phyloP scores from a whole-genome alignment of 2,888 invertebrate genomes.

The Vannuccia rotundouncinata region DNA sequence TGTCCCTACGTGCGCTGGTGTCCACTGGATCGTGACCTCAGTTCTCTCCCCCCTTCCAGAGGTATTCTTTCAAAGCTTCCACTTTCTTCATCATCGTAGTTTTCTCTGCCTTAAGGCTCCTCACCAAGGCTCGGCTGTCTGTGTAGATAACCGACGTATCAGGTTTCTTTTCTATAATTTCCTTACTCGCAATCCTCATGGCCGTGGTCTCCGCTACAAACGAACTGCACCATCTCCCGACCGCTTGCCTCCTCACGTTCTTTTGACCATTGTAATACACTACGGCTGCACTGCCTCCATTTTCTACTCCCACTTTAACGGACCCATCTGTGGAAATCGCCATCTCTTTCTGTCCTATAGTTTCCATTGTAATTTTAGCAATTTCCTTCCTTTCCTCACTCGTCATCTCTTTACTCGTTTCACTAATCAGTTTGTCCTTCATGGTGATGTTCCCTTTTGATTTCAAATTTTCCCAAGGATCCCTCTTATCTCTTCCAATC shows the following conservation, averaged over 20 bases:
- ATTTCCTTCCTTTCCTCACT: too few relatives aligned
- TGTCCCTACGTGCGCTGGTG: slow-evolving; percentile 5
- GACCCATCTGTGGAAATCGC: background rate
- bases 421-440: too few relatives aligned
- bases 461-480: too few relatives aligned
- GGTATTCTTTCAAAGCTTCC: background rate
- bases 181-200: background rate
- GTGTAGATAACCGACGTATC: background rate
- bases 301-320: background rate
- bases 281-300: background rate
- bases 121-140: background rate
- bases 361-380: too few relatives aligned
- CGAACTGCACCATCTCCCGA: slow-evolving; percentile 11
- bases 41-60: background rate
- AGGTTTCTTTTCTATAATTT: background rate
- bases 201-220: background rate
- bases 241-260: background rate
- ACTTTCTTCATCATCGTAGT: background rate
- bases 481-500: too few relatives aligned
- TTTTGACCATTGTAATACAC: background rate
- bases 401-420: too few relatives aligned
- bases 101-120: background rate
- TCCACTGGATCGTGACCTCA: background rate
- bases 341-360: slow-evolving; percentile 2
- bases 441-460: too few relatives aligned